These are phyloP conservation scores for Rhabdophis nuchalis DNA, from an alignment of 2,797 vertebrate species.

Conservation along the genomic window DNA sequence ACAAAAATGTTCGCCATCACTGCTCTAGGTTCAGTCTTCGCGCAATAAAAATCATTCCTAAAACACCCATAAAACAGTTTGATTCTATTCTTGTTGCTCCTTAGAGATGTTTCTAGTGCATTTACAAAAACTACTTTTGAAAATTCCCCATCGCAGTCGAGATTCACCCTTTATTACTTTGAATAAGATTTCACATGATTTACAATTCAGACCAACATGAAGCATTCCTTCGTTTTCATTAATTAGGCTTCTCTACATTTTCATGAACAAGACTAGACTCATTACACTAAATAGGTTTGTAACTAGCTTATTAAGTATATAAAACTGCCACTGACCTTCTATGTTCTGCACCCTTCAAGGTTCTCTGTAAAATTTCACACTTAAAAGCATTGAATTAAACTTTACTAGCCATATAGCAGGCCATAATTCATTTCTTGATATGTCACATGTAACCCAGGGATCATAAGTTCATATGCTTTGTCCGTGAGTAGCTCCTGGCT, in stretches of 20 bases:
- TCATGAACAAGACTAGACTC: not conserved
- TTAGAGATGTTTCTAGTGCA: not conserved
- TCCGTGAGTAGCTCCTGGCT: not conserved
- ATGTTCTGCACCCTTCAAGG: not conserved
- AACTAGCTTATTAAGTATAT: not conserved
- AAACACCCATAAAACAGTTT: not conserved
- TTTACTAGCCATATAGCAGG: not conserved
- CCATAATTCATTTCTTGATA: not conserved
- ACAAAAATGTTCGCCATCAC: too few species aligned
- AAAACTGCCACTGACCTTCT: not conserved
- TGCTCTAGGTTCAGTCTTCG: not conserved
- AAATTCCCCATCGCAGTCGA: not conserved
- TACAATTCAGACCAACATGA: not conserved
- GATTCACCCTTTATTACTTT: not conserved
- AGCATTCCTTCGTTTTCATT: not conserved
- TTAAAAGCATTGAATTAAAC: not conserved
- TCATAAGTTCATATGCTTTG: not conserved
- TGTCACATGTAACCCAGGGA: not conserved
- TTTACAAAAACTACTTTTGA: not conserved
- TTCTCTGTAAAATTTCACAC: not conserved
- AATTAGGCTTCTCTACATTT: not conserved
- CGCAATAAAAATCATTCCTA: not conserved
- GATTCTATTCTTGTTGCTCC: not conserved
- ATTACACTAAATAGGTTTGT: not conserved
- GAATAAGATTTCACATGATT: not conserved